These are phyloP conservation scores for Nannospalax galili DNA, from an alignment of 2,113 vertebrate species.

Conservation along the genomic window DNA sequence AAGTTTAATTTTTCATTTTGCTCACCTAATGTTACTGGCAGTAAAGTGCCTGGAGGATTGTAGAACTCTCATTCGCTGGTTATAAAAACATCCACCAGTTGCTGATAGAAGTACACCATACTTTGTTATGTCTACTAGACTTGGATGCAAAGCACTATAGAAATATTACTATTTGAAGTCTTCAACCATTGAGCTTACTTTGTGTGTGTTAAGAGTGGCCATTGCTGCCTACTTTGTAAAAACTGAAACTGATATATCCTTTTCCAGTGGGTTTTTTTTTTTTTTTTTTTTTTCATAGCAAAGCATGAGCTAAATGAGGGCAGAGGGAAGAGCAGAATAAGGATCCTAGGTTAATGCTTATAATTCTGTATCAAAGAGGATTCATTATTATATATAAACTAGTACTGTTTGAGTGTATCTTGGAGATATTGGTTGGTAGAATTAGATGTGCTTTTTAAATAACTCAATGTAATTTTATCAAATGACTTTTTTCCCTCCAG, in stretches of 20 bases:
- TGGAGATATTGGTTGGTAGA: conserved; percentile 68
- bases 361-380: conserved; percentile 67
- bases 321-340: neutral
- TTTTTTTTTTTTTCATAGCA: conserved; percentile 19
- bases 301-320: neutral
- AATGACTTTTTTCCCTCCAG: conserved; percentile 83
- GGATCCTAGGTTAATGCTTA: neutral
- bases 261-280: conserved; percentile 24
- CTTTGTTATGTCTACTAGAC: neutral
- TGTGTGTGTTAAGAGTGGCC: neutral
- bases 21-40: neutral
- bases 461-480: conserved; percentile 22
- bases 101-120: conserved; percentile 1
- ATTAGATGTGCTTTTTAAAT: conserved; percentile 71
- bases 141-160: conserved; percentile 23
- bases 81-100: conserved; percentile 48
- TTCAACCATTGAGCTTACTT: conserved; percentile 2
- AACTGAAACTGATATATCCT: conserved; percentile 50
- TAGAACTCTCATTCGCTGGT: conserved; percentile 38
- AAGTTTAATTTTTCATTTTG: conserved; percentile 45
- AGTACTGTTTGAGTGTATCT: conserved; percentile 74
- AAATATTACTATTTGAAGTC: conserved; percentile 52
- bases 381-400: conserved; percentile 85
- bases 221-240: conserved; percentile 59
- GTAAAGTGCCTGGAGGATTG: neutral